Conservation (phyloP, 2,888 invertebrate species). For the Metopia argyrocephala region DNA sequence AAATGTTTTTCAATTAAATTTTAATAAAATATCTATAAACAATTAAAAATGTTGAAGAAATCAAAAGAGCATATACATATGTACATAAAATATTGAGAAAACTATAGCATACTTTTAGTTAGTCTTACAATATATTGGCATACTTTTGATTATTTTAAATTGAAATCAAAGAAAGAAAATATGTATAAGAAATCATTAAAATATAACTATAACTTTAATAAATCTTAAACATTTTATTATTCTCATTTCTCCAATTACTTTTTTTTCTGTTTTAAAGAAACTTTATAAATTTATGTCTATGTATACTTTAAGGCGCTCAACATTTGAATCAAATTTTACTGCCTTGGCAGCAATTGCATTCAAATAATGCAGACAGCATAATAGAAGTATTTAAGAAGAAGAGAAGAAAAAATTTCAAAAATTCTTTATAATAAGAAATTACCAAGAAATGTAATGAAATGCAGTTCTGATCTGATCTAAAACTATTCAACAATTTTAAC, state of each 20-base stretch:
- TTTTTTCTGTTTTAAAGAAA: neutral
- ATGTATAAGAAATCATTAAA: too few relatives aligned
- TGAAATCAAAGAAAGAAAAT: too few relatives aligned
- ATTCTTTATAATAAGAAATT: neutral
- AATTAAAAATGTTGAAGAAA: neutral
- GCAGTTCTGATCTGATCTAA: conserved; percentile 23
- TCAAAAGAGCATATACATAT: too few relatives aligned
- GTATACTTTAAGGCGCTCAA: neutral
- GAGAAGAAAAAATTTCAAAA: neutral
- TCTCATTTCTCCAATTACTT: neutral
- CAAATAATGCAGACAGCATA: neutral
- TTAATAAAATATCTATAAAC: too few relatives aligned
- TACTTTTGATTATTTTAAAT: too few relatives aligned
- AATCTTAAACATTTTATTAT: neutral
- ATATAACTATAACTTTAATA: neutral
- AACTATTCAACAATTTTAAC: conserved; percentile 30
- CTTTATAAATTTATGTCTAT: neutral
- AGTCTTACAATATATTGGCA: neutral
- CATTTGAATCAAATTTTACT: neutral
- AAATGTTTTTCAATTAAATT: neutral
- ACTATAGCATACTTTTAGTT: neutral
- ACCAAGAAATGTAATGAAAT: neutral
- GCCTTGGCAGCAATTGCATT: neutral
- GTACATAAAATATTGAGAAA: too few relatives aligned
- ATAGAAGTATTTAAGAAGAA: neutral